Percentiles rank a stretch among this genome's conserved stretches.
phyloP scores from a whole-genome alignment of 2,113 vertebrate species.

The Sclerurus mexicanus region DNA sequence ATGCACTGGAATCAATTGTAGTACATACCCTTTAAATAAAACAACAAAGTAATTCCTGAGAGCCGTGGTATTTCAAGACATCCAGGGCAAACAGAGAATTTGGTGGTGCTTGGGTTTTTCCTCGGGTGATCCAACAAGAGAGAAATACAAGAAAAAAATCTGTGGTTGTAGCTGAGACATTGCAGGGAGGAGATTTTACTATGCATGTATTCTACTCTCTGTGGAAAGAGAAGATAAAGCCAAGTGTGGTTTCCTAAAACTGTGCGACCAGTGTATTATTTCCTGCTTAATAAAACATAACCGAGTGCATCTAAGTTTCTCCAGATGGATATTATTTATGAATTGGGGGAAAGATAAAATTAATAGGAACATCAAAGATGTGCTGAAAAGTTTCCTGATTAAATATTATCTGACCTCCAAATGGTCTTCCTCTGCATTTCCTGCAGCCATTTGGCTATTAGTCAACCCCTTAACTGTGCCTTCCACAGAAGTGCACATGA shows the following conservation, averaged over 20 bases:
- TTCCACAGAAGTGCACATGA: conserved; percentile 34
- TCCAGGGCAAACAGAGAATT: conserved; percentile 44
- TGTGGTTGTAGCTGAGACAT: background rate
- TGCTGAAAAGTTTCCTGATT: conserved; percentile 45
- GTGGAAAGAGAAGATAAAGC: background rate
- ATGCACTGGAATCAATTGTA: conserved; percentile 36
- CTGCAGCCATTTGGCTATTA: conserved; percentile 28
- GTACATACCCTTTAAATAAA: conserved; percentile 52
- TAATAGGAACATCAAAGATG: conserved; percentile 26
- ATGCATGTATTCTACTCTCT: background rate
- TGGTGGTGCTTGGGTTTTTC: conserved; percentile 27
- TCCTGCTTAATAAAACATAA: conserved; percentile 35
- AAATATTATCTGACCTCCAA: conserved; percentile 31
- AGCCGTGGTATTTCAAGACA: conserved; percentile 56
- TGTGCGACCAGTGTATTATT: conserved; percentile 22
- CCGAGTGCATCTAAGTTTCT: conserved; percentile 3
- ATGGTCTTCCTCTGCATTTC: conserved; percentile 36
- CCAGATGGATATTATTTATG: conserved; percentile 47
- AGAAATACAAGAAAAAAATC: background rate
- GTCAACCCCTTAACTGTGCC: background rate
- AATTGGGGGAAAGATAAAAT: conserved; percentile 9
- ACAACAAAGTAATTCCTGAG: conserved; percentile 58
- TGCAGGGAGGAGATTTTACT: background rate
- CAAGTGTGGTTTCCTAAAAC: conserved; percentile 31
- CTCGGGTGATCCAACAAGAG: background rate